These are phyloP conservation scores for Fulica atra DNA, from an alignment of 2,113 vertebrate species.

Conservation along the genomic window DNA sequence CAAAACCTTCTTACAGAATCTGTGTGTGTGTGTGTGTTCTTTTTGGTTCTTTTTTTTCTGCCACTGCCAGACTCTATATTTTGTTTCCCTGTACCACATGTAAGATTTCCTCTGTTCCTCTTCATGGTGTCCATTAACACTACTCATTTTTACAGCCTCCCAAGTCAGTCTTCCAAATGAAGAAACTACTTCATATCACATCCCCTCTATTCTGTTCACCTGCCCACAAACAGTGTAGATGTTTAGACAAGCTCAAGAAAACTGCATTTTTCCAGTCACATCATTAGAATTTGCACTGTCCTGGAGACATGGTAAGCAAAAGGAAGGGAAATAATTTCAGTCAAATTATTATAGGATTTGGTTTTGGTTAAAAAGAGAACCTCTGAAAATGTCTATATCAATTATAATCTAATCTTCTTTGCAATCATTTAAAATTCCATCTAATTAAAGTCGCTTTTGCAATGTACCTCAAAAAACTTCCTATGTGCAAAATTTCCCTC, in stretches of 20 bases:
- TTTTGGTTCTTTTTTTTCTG: no score
- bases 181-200: not conserved
- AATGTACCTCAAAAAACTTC: constrained; percentile 40
- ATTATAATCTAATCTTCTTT: not conserved
- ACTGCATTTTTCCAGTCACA: not conserved
- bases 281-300: not conserved
- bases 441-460: constrained; percentile 1
- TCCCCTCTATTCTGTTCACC: not conserved
- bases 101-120: not conserved
- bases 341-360: not conserved
- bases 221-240: not conserved
- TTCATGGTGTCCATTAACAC: not conserved
- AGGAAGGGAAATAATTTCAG: not conserved
- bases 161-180: not conserved
- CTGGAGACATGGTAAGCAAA: not conserved
- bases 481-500: not conserved
- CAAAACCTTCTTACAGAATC: not conserved
- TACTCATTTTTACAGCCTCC: not conserved
- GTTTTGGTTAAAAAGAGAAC: constrained; percentile 1
- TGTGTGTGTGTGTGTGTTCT: not conserved
- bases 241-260: not conserved
- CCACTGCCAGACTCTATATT: not conserved
- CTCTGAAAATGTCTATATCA: not conserved
- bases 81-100: not conserved
- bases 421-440: not conserved